These are phyloP conservation scores for Ectropis crepuscularia DNA, from an alignment of 2,888 invertebrate genomes.

Conservation along the genomic window DNA sequence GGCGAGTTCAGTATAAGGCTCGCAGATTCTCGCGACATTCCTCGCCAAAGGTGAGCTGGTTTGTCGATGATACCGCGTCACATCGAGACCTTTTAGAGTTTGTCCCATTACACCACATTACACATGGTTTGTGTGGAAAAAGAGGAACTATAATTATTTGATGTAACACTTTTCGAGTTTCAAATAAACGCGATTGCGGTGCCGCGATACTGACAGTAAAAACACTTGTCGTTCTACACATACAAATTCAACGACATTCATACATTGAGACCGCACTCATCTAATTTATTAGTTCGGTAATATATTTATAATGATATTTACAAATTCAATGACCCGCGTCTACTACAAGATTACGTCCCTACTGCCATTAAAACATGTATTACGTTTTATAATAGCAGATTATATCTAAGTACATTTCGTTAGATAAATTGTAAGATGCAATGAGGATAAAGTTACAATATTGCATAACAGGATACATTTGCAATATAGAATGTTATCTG, in stretches of 20 bases:
- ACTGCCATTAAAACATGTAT: constrained; percentile 1
- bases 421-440: constrained; percentile 24
- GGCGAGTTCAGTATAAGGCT: constrained; percentile 46
- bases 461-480: constrained; percentile 40
- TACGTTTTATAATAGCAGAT: constrained; percentile 7
- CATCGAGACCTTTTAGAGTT: constrained; percentile 41
- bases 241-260: constrained; percentile 33
- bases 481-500: constrained; percentile 31
- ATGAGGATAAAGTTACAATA: constrained; percentile 14
- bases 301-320: constrained; percentile 9
- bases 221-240: constrained; percentile 32
- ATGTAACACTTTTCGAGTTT: no score
- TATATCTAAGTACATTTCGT: constrained; percentile 21
- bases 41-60: constrained; percentile 56
- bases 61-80: constrained; percentile 47
- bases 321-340: constrained; percentile 17
- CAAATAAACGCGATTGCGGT: no score
- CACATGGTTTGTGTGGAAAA: no score
- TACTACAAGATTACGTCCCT: constrained; percentile 4
- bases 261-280: constrained; percentile 7
- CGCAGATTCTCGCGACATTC: constrained; percentile 48
- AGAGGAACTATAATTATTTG: no score
- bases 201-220: no score
- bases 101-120: no score
- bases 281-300: constrained; percentile 11